These are phyloP conservation scores for Mesembrinibis cayennensis DNA, from an alignment of 2,113 vertebrate genomes.

Conservation along the genomic window DNA sequence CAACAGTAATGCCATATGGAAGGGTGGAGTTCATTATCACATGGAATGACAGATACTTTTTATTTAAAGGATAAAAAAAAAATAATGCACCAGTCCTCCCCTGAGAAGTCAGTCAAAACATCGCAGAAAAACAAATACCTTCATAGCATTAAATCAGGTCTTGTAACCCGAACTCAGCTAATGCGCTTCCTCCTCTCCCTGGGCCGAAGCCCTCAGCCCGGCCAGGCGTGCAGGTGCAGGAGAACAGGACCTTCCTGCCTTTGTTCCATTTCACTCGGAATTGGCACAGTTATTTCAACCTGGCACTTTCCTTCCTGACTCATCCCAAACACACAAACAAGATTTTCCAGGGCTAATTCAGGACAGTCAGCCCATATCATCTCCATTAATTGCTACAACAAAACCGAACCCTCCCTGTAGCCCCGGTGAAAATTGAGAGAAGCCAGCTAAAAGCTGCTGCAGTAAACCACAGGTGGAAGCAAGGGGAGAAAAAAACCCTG, in stretches of 20 bases:
- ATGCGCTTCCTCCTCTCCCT: not conserved
- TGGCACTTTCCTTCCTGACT: slow-evolving; percentile 58
- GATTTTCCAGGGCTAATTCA: slow-evolving; percentile 52
- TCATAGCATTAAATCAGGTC: not conserved
- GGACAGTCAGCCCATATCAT: not conserved
- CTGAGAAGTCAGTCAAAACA: not conserved
- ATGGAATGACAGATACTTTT: not conserved
- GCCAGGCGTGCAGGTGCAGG: slow-evolving; percentile 7
- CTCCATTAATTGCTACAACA: not conserved
- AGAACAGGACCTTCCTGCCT: slow-evolving; percentile 54
- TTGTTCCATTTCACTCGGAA: slow-evolving; percentile 39
- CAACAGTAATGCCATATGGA: not conserved
- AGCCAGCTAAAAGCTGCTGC: not conserved
- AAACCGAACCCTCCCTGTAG: not conserved
- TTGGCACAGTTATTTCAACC: slow-evolving; percentile 30
- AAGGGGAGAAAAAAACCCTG: not conserved
- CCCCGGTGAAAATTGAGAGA: not conserved
- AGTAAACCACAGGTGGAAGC: not conserved
- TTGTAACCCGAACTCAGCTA: not conserved
- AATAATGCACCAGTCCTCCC: not conserved
- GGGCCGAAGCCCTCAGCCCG: not conserved
- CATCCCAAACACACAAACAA: slow-evolving; percentile 55
- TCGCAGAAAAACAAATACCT: not conserved
- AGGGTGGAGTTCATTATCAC: not conserved
- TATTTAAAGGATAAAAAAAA: not conserved